These are phyloP conservation scores for Cossypha dichroa DNA, from an alignment of 2,797 vertebrate species.

Conservation along the genomic window DNA sequence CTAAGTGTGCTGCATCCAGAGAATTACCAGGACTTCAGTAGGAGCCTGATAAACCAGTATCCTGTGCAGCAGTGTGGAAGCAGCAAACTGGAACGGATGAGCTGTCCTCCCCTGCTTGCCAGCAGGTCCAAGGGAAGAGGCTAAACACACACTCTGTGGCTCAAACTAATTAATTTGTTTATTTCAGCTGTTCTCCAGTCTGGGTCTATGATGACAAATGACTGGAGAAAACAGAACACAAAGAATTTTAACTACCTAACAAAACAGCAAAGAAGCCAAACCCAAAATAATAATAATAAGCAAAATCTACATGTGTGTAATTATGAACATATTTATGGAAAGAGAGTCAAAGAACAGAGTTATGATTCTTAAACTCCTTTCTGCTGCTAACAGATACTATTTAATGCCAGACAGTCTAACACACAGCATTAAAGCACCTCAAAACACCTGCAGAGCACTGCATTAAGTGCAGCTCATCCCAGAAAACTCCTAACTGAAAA, in stretches of 20 bases:
- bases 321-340: background rate
- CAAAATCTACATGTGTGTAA: background rate
- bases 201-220: constrained; percentile 10
- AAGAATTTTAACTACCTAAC: constrained; percentile 29
- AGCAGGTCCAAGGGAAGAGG: constrained; percentile 14
- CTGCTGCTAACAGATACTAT: background rate
- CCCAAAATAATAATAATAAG: background rate
- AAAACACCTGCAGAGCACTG: background rate
- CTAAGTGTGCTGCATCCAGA: background rate
- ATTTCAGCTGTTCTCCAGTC: background rate
- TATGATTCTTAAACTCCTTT: background rate
- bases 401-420: background rate
- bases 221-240: background rate
- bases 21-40: background rate
- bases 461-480: background rate
- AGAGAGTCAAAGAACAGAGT: background rate
- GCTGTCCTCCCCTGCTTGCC: constrained; percentile 14
- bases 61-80: background rate
- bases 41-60: background rate
- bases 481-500: background rate
- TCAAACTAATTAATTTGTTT: constrained; percentile 45
- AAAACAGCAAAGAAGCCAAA: background rate
- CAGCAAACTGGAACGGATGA: constrained; percentile 39
- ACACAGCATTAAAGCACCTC: background rate
- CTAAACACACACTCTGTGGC: constrained; percentile 3